phyloP scores from a whole-genome alignment of 37 sponge, comb jelly and placozoan species.

The Halichondria panicea region DNA sequence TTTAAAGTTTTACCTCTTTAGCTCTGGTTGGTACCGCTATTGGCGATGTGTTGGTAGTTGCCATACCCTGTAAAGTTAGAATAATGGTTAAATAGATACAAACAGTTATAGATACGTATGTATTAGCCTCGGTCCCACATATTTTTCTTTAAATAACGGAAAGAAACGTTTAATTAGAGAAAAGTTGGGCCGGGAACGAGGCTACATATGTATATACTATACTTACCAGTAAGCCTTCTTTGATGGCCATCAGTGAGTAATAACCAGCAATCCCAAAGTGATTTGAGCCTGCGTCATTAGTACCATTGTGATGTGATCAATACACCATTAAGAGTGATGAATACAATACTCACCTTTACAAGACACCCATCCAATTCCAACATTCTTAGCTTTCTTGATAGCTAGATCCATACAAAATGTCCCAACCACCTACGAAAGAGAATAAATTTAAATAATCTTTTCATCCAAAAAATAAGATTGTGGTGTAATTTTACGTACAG shows the following conservation, averaged over 20 bases:
- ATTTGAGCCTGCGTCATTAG: slow-evolving; percentile 76
- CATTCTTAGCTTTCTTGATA: slow-evolving; percentile 80
- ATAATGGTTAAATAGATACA: too few relatives aligned
- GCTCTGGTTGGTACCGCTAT: slow-evolving; percentile 76
- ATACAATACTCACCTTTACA: slow-evolving; percentile 64
- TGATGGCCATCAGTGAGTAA: slow-evolving; percentile 77
- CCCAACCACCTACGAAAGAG: slow-evolving; percentile 61
- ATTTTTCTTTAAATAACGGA: too few relatives aligned
- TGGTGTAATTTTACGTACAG: slow-evolving; percentile 34
- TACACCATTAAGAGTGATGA: not conserved
- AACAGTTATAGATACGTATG: too few relatives aligned
- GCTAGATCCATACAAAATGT: slow-evolving; percentile 88
- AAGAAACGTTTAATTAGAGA: too few relatives aligned
- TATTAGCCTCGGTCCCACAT: too few relatives aligned
- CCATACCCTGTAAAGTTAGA: slow-evolving; percentile 59
- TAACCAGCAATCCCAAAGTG: slow-evolving; percentile 95
- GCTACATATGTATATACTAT: not conserved
- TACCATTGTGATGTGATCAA: not conserved
- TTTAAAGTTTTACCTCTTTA: slow-evolving; percentile 61
- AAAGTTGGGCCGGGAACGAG: too few relatives aligned
- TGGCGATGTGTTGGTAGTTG: slow-evolving; percentile 89
- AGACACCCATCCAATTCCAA: slow-evolving; percentile 87
- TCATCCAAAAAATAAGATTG: not conserved
- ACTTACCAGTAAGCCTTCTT: slow-evolving; percentile 84
- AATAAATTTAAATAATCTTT: not conserved